Evolutionary conservation across 2,888 invertebrate genomes (phyloP), one percentile per base, ranked within the genome.

Genomic region (Drosophila acutilabella): DNA sequence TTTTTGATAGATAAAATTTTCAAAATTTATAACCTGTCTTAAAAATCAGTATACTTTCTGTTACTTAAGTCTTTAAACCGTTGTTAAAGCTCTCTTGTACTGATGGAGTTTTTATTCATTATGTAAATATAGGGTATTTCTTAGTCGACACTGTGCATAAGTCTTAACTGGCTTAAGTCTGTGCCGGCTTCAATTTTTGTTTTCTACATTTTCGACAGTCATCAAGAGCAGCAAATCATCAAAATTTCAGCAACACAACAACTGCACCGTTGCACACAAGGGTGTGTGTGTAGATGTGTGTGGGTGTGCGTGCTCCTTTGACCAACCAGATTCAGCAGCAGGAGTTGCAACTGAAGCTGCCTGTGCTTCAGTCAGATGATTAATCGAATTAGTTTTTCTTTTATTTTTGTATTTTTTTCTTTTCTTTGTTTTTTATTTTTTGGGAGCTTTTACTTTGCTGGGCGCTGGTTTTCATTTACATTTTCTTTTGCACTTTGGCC

Each of bases 361-460:
- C 72, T 64, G 62, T 42, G 51, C 47, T 48, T 64, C 47, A 42
- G 53, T 53, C 89, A 81, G 89, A 84, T 84, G 83, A 84, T 84
- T 84, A 84, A 84, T 84, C 83, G 83, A 84, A 84, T 84, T 84
- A 84, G 83, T 89, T 89, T 79, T 80, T 88, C 67, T 74, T 64
- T 84, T 56, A 13, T 77, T 87, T 72, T 68, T 66, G 69, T 52
- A 26, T 7, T 45, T 66, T 18, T 42, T 10, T 11, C 10, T 30
- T 33, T 45, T 16, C 36, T 18, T 18, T 57, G 68, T 59, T 14
- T 48, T 11, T n/a, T 20, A 4, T 26, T 41, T 16, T n/a, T 23
- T 1, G 36, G 6, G 71, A 64, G 68, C 79, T 76, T 72, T 66
- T 67, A 76, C 72, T 78, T 77, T 71, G 70, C 81, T 65, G 64